Conservation (phyloP, 2,113 vertebrate genomes). For the Helogale parvula region DNA sequence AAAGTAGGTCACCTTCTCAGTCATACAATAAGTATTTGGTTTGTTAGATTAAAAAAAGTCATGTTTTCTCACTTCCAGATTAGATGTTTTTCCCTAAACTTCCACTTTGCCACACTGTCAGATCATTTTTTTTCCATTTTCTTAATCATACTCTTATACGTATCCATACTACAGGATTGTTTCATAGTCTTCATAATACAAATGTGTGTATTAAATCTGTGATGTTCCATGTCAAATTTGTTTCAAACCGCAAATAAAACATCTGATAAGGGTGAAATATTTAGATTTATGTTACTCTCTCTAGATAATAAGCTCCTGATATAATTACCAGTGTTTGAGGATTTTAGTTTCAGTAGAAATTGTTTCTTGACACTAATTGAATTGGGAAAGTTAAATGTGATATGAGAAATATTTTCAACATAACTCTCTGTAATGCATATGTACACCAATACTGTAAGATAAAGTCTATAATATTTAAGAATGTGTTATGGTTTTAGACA, state of each 20-base stretch:
- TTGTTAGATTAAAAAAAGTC: not conserved
- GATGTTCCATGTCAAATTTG: not conserved
- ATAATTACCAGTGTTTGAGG: slow-evolving; percentile 35
- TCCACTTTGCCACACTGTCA: not conserved
- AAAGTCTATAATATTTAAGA: slow-evolving; percentile 39
- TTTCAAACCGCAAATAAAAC: not conserved
- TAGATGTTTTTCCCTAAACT: not conserved
- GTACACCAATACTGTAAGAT: not conserved
- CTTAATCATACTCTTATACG: not conserved
- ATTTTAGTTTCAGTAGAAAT: slow-evolving; percentile 32
- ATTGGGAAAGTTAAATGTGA: not conserved
- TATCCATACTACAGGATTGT: not conserved
- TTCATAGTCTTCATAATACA: not conserved
- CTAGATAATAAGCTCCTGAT: not conserved
- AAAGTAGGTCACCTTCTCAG: not conserved
- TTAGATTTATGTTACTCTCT: not conserved
- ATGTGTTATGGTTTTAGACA: slow-evolving; percentile 58
- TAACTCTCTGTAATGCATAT: not conserved
- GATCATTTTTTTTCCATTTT: not conserved
- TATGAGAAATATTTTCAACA: slow-evolving; percentile 14
- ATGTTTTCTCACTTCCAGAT: not conserved
- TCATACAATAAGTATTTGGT: not conserved
- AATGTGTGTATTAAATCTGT: not conserved
- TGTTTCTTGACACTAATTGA: slow-evolving; percentile 6
- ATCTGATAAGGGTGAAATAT: not conserved